Conservation (phyloP, 2,113 vertebrate genomes). For the Gobio gobio region DNA sequence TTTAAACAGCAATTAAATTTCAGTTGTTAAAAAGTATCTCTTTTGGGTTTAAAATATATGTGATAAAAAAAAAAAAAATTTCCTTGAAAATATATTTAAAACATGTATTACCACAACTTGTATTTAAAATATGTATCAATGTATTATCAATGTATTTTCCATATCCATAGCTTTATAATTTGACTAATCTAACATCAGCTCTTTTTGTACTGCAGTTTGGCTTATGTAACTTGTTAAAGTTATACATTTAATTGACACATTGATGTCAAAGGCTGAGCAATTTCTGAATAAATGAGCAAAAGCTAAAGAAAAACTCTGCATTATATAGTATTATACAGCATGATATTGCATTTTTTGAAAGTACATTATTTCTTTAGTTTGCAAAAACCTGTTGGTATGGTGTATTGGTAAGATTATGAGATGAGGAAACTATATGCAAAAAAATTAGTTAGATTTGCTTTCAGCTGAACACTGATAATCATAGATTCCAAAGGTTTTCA, state of each 20-base stretch:
- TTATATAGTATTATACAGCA: not conserved
- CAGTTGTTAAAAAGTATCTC: not conserved
- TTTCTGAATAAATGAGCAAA: not conserved
- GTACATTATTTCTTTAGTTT: not conserved
- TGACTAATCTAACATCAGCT: not conserved
- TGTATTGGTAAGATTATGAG: not conserved
- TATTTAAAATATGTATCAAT: not conserved
- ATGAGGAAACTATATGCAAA: not conserved
- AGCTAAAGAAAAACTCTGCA: too few species aligned
- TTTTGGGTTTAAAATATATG: too few species aligned
- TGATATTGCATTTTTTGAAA: not conserved
- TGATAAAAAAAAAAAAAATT: too few species aligned
- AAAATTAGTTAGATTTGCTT: not conserved
- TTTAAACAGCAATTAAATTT: not conserved
- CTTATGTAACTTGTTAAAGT: not conserved
- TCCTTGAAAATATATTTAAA: too few species aligned
- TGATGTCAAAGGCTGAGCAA: not conserved
- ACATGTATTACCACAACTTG: too few species aligned
- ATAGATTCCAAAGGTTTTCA: conserved; percentile 41
- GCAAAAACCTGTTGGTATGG: not conserved
- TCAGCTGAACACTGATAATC: not conserved
- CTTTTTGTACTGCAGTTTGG: not conserved
- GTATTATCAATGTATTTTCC: not conserved
- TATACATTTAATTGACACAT: not conserved
- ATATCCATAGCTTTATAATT: not conserved